Evolutionary conservation across 2,888 invertebrate genomes (phyloP).

Genomic region (Glyphotaelius pellucidus): DNA sequence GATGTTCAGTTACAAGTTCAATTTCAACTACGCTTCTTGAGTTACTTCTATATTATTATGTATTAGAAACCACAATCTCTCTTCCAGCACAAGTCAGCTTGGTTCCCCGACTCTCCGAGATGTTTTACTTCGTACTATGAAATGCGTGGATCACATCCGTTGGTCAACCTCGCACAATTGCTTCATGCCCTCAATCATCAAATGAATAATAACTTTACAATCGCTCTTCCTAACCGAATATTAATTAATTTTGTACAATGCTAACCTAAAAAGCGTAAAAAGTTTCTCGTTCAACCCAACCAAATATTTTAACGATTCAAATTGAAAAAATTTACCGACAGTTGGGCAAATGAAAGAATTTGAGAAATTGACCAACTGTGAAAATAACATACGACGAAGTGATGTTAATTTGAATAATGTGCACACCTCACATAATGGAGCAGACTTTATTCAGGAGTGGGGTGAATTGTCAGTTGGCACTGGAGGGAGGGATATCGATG

Average conservation of each 20-base stretch:
- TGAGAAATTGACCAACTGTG: slow-evolving; percentile 38
- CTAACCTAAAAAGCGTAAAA: slow-evolving; percentile 40
- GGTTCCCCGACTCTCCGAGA: background rate
- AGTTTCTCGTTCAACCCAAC: background rate
- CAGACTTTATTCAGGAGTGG: slow-evolving; percentile 61
- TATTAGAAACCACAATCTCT: background rate
- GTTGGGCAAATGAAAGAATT: slow-evolving; percentile 2
- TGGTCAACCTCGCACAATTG: slow-evolving; percentile 8
- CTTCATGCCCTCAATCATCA: background rate
- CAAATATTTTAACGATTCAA: background rate
- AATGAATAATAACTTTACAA: background rate
- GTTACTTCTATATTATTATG: slow-evolving; percentile 16
- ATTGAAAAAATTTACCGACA: slow-evolving; percentile 12
- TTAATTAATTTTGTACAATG: background rate
- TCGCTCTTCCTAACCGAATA: background rate
- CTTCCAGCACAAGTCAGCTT: background rate
- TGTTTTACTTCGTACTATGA: background rate
- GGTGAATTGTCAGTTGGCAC: slow-evolving; percentile 76
- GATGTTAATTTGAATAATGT: background rate
- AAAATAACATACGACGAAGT: background rate
- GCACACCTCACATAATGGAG: slow-evolving; percentile 60
- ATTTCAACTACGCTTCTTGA: slow-evolving; percentile 37
- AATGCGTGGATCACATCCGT: background rate
- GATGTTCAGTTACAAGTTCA: slow-evolving; percentile 35
- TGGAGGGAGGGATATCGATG: slow-evolving; percentile 90